These are phyloP conservation scores for Plodia interpunctella DNA, from an alignment of 1,140 invertebrate species.

Conservation along the genomic window DNA sequence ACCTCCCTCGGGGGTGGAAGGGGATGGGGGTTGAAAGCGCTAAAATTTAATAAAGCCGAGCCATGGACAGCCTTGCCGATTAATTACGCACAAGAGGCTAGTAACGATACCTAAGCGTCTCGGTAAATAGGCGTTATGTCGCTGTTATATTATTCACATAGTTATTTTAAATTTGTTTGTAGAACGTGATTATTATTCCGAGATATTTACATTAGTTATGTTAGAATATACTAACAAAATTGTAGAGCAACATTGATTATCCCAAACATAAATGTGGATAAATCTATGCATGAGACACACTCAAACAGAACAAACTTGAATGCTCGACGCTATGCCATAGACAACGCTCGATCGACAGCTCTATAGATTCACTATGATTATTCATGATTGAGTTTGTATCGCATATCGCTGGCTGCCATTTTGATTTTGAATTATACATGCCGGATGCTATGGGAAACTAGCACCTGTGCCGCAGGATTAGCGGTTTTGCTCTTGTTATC, in stretches of 20 bases:
- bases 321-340: not conserved
- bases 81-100: slow-evolving; percentile 70
- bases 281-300: no score
- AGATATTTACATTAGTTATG: no score
- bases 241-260: no score
- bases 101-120: slow-evolving; percentile 55
- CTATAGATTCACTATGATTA: slow-evolving; percentile 36
- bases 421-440: slow-evolving; percentile 4
- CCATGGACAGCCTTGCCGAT: slow-evolving; percentile 58
- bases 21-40: slow-evolving; percentile 44
- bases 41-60: slow-evolving; percentile 73
- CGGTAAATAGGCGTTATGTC: slow-evolving; percentile 25
- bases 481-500: not conserved
- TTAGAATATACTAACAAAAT: no score
- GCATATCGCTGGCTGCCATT: slow-evolving; percentile 18
- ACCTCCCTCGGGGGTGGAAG: slow-evolving; percentile 17
- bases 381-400: slow-evolving; percentile 41
- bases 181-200: no score
- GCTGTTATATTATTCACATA: slow-evolving; percentile 14
- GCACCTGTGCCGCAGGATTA: not conserved
- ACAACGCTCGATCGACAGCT: no score
- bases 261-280: no score
- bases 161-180: no score
- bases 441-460: slow-evolving; percentile 1
- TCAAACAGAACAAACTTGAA: no score